Base-by-base conservation (phyloP, 2,888 invertebrate genomes). In the Craniophora ligustri region DNA sequence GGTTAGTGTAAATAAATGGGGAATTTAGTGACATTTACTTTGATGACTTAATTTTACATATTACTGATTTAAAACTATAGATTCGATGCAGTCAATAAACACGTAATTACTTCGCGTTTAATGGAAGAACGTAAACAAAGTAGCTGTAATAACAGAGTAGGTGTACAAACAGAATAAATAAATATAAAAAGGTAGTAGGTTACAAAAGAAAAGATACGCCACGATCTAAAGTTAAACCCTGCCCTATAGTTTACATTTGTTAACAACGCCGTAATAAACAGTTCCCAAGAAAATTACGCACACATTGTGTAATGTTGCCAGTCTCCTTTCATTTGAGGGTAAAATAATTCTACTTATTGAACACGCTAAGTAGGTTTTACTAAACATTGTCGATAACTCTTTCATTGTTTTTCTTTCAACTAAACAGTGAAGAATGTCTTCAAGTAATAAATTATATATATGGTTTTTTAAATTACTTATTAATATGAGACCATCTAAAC, bases 1-100 rank as follows among this genome's bases (percentile, higher is more conserved):
- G 70, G 67, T 73, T 75, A 70, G 59, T 59, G 73, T 69, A 76
- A 75, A 79, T 67, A 77, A 79, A 77, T 77, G 51, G 61, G 73
- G 57, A 58, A 56, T 55, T 65, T 46, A 59, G 38, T 54, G 26
- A 35, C 32, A 35, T 53, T 67, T 67, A 65, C 62, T 63, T 69
- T 66, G 48, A 72, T 42, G 44, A 53, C 36, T 56, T 55, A 49
- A 48, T 55, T 10, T 38, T 46, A 2, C 13, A 10, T 36, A 36
- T 26, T 8, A 21, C 11, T 11, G 34, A 40, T 62, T 60, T 34
- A 5, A 10, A 39, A 46, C 51, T 8, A 0, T 1, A 34, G 7
- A 31, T 31, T 4, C 1, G 5, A 8, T 4, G 19, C 39, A 28
- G 3, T 4, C 28, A 14, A n/a, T 8, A 1, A 21, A 21, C 1